These are phyloP conservation scores for Pachydiplax longipennis DNA, from an alignment of 2,888 invertebrate species.

Conservation along the genomic window DNA sequence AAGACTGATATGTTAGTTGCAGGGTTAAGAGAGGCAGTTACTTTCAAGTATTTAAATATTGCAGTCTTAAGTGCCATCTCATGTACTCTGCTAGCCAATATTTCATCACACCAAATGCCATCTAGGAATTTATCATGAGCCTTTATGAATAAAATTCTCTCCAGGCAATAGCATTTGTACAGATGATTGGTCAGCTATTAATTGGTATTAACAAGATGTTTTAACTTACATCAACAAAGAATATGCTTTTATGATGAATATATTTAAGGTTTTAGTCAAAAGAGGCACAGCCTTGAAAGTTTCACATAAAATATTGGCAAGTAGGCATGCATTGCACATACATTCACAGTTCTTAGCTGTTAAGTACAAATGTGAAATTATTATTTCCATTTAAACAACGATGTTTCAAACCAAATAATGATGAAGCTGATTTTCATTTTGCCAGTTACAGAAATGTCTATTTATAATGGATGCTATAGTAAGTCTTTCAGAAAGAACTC, in stretches of 20 bases:
- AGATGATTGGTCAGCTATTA: background rate
- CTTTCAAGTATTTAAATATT: background rate
- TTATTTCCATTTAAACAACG: background rate
- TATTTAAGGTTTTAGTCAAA: background rate
- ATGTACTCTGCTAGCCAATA: background rate
- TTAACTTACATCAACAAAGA: background rate
- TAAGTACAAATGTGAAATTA: background rate
- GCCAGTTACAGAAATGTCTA: too few species aligned
- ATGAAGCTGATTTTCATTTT: background rate
- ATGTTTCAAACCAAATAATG: background rate
- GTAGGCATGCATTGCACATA: background rate
- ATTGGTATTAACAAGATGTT: background rate
- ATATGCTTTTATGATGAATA: background rate
- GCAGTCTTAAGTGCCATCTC: background rate
- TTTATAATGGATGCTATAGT: too few species aligned
- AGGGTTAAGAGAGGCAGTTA: background rate
- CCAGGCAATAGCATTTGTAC: background rate
- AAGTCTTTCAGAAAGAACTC: too few species aligned
- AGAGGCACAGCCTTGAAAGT: background rate
- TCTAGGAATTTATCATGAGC: background rate
- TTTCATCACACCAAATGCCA: background rate
- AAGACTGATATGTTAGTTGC: conserved; percentile 16
- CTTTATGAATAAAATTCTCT: background rate
- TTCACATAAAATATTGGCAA: background rate
- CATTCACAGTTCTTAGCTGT: background rate